Evolutionary conservation across 2,797 vertebrate genomes (phyloP).

Genomic region (Rhyacichthys aspro): DNA sequence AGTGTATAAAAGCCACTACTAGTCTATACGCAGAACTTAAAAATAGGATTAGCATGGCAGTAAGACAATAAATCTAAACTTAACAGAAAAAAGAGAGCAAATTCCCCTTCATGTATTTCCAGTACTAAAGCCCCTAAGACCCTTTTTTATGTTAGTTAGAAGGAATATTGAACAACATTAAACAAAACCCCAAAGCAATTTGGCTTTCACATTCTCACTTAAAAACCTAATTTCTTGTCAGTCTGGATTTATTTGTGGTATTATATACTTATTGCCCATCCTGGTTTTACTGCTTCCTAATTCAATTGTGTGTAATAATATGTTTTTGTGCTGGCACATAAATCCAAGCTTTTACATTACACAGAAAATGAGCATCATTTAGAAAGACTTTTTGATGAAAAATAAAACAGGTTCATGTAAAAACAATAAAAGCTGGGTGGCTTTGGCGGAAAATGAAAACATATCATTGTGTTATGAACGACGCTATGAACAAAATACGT

Average conservation of each 20-base stretch:
- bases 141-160: conserved; percentile 53
- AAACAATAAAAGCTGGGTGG: neutral
- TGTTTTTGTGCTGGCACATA: conserved; percentile 45
- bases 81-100: conserved; percentile 26
- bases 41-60: conserved; percentile 1
- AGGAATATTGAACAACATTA: conserved; percentile 64
- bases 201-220: conserved; percentile 59
- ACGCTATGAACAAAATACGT: neutral
- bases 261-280: conserved; percentile 53
- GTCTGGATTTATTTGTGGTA: conserved; percentile 61
- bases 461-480: neutral
- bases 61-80: conserved; percentile 28
- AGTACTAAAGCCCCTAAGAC: conserved; percentile 39
- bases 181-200: conserved; percentile 53
- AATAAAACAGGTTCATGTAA: neutral
- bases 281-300: conserved; percentile 53
- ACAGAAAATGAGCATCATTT: conserved; percentile 26
- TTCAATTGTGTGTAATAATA: conserved; percentile 58
- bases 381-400: conserved; percentile 20
- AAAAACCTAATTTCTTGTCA: conserved; percentile 65
- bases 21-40: too few relatives aligned
- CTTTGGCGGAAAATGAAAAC: neutral
- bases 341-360: conserved; percentile 40
- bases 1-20: too few relatives aligned
- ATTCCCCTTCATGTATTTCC: conserved; percentile 30